Evolutionary conservation across 2,888 invertebrate genomes (phyloP).

Genomic region (Catonia carolina): DNA sequence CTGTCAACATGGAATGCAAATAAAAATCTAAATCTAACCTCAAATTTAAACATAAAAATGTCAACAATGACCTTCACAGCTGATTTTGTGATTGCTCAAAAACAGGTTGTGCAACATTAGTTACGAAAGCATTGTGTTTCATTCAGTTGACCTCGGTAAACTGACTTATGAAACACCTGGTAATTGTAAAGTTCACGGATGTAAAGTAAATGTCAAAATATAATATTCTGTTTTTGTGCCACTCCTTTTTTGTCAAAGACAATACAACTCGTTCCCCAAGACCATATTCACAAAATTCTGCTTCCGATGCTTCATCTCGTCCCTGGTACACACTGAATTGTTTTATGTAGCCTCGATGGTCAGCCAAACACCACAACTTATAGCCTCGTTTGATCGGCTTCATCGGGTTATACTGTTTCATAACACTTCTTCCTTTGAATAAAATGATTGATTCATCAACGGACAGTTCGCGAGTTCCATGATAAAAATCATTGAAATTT

Average conservation of each 20-base stretch:
- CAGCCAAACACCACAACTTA: conserved; percentile 25
- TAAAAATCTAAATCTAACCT: too few species aligned
- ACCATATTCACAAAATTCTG: conserved; percentile 25
- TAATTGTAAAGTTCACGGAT: too few species aligned
- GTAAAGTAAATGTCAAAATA: conserved; percentile 29
- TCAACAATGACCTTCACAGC: too few species aligned
- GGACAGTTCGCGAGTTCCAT: conserved; percentile 11
- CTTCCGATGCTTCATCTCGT: conserved; percentile 13
- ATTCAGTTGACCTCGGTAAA: too few species aligned
- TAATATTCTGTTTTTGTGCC: conserved; percentile 16
- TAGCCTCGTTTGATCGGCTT: conserved; percentile 27
- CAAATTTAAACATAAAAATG: too few species aligned
- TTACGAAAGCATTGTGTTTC: too few species aligned
- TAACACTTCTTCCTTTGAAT: conserved; percentile 19
- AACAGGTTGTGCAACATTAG: too few species aligned
- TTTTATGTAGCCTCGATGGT: conserved; percentile 7
- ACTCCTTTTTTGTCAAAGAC: conserved; percentile 19
- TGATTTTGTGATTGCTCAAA: too few species aligned
- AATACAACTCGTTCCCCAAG: conserved; percentile 27
- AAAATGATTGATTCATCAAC: conserved; percentile 28
- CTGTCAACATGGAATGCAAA: too few species aligned
- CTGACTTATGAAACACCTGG: too few species aligned
- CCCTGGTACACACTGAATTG: conserved; percentile 19
- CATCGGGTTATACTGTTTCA: conserved; percentile 26
- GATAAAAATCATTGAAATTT: conserved; percentile 15